phyloP scores from a whole-genome alignment of 2,797 vertebrate species.

The Falco berigora region DNA sequence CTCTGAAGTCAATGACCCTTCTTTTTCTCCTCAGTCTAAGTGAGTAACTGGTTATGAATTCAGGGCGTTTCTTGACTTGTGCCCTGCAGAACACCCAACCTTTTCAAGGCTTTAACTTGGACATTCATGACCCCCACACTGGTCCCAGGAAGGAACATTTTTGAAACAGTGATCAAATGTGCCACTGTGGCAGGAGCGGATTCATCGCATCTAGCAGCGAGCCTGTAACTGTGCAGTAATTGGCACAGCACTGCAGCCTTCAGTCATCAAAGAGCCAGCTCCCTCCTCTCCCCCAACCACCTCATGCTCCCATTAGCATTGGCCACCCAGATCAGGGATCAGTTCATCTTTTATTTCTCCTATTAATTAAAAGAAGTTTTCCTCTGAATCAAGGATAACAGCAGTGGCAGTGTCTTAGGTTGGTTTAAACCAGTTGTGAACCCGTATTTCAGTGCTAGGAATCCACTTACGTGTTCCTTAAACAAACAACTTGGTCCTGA shows the following conservation, averaged over 20 bases:
- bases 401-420: not conserved
- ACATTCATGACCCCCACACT: not conserved
- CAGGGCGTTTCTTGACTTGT: not conserved
- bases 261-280: not conserved
- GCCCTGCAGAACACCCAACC: not conserved
- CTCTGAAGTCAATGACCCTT: conserved; percentile 28
- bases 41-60: not conserved
- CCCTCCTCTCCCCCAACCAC: not conserved
- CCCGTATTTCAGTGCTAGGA: not conserved
- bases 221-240: not conserved
- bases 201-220: not conserved
- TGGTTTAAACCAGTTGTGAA: not conserved
- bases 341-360: not conserved
- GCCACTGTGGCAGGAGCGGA: not conserved
- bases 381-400: not conserved
- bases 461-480: not conserved
- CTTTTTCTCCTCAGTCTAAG: conserved; percentile 13
- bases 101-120: not conserved
- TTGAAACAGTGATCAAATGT: not conserved
- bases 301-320: not conserved
- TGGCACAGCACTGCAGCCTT: not conserved
- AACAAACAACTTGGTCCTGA: not conserved
- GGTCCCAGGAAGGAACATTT: not conserved
- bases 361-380: not conserved
- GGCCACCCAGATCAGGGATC: not conserved